phyloP scores from a whole-genome alignment of 2,888 invertebrate genomes.

The Amaurobius ferox region DNA sequence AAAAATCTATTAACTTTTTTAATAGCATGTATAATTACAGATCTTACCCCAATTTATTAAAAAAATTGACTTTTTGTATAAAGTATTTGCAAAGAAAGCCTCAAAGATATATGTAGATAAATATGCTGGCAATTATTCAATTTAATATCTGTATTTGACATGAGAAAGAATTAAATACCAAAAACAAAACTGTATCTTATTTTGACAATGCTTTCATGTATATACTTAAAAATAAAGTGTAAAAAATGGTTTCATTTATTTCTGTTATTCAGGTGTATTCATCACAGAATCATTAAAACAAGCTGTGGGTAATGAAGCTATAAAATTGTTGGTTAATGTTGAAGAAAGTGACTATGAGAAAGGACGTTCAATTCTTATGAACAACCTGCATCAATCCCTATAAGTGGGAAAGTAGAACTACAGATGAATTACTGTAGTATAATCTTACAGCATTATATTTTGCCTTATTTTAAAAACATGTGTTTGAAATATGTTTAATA shows the following conservation, averaged over 20 bases:
- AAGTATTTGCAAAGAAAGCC: too few species aligned
- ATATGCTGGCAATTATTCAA: too few species aligned
- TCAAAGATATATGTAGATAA: too few species aligned
- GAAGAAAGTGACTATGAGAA: conserved; percentile 77
- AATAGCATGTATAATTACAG: too few species aligned
- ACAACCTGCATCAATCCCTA: conserved; percentile 74
- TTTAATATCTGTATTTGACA: too few species aligned
- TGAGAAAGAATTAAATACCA: too few species aligned
- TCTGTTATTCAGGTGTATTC: conserved; percentile 72
- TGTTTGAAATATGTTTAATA: not conserved
- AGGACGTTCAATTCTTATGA: conserved; percentile 75
- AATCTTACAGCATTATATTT: conserved; percentile 10
- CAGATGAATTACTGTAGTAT: conserved; percentile 27
- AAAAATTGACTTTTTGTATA: too few species aligned
- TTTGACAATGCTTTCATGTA: too few species aligned
- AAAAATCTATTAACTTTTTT: too few species aligned
- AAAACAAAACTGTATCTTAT: too few species aligned
- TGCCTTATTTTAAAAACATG: conserved; percentile 5
- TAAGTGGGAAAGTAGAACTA: not conserved
- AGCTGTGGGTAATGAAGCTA: conserved; percentile 76
- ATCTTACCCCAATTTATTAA: too few species aligned
- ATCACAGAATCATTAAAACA: conserved; percentile 76
- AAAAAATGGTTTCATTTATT: not conserved
- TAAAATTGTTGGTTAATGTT: conserved; percentile 76
- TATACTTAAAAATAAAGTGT: too few species aligned